These are phyloP conservation scores for Torymus tubicola DNA, from an alignment of 2,888 invertebrate genomes.

Conservation along the genomic window DNA sequence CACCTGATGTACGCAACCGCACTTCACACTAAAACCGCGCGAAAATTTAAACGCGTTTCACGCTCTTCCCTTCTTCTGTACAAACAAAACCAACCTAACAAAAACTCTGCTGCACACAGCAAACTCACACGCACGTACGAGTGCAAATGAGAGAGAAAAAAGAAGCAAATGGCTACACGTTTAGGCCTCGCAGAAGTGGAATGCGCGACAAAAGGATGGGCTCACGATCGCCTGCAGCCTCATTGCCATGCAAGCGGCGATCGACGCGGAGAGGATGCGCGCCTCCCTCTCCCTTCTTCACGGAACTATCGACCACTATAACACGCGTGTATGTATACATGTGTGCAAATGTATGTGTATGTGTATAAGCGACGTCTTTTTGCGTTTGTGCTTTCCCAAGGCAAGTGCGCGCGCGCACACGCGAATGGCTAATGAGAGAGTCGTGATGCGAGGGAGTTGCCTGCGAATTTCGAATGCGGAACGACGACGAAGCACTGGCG, in stretches of 20 bases:
- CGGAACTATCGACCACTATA: slow-evolving; percentile 28
- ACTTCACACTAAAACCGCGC: too few relatives aligned
- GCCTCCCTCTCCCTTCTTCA: slow-evolving; percentile 9
- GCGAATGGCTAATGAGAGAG: slow-evolving; percentile 27
- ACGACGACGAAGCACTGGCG: background rate
- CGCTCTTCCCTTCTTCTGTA: too few relatives aligned
- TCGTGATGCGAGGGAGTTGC: background rate
- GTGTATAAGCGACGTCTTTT: background rate
- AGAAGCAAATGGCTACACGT: too few relatives aligned
- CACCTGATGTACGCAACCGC: too few relatives aligned
- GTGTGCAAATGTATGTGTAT: background rate
- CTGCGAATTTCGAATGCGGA: slow-evolving; percentile 47
- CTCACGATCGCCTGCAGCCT: background rate
- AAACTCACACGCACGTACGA: too few relatives aligned
- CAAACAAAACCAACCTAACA: too few relatives aligned
- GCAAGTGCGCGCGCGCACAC: background rate
- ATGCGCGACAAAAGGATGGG: too few relatives aligned
- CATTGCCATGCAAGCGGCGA: slow-evolving; percentile 30
- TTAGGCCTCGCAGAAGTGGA: too few relatives aligned
- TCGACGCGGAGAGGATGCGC: slow-evolving; percentile 13
- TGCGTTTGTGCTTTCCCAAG: slow-evolving; percentile 7
- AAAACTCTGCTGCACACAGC: too few relatives aligned
- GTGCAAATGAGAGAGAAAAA: too few relatives aligned
- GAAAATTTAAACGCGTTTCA: too few relatives aligned
- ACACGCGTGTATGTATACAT: slow-evolving; percentile 38